These are phyloP conservation scores for Brachyptera putata DNA, from an alignment of 2,888 invertebrate genomes.

Conservation along the genomic window DNA sequence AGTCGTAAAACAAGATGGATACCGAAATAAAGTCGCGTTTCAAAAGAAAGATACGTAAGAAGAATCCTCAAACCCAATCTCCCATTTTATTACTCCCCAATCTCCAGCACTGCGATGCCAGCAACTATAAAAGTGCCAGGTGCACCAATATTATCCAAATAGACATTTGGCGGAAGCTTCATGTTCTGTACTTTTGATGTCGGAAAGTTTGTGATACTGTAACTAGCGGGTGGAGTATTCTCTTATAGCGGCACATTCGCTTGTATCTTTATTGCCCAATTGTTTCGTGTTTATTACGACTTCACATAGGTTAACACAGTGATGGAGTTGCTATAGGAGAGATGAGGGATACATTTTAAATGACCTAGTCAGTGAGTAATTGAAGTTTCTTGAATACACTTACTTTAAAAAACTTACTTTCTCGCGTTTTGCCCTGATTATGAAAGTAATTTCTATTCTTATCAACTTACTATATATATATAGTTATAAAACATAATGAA, in stretches of 20 bases:
- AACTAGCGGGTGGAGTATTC: not conserved
- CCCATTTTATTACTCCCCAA: slow-evolving; percentile 8
- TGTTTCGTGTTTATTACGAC: not conserved
- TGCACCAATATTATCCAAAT: not conserved
- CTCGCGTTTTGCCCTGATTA: too few species aligned
- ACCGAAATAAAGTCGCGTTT: slow-evolving; percentile 13
- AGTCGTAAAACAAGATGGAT: slow-evolving; percentile 14
- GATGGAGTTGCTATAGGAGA: too few species aligned
- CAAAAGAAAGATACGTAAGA: not conserved
- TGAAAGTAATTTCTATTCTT: too few species aligned
- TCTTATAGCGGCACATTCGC: not conserved
- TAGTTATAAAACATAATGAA: too few species aligned
- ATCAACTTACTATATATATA: too few species aligned
- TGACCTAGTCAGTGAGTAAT: too few species aligned
- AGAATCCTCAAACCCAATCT: not conserved
- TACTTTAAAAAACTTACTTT: too few species aligned
- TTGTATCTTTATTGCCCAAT: not conserved
- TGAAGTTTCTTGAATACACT: too few species aligned
- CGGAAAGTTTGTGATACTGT: not conserved
- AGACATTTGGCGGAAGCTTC: not conserved
- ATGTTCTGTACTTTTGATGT: not conserved
- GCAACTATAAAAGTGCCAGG: slow-evolving; percentile 8
- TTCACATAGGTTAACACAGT: too few species aligned
- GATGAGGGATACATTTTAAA: too few species aligned
- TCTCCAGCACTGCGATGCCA: not conserved